Evolutionary conservation across 2,888 invertebrate genomes (phyloP).

Genomic region (Gymnocheta viridis): DNA sequence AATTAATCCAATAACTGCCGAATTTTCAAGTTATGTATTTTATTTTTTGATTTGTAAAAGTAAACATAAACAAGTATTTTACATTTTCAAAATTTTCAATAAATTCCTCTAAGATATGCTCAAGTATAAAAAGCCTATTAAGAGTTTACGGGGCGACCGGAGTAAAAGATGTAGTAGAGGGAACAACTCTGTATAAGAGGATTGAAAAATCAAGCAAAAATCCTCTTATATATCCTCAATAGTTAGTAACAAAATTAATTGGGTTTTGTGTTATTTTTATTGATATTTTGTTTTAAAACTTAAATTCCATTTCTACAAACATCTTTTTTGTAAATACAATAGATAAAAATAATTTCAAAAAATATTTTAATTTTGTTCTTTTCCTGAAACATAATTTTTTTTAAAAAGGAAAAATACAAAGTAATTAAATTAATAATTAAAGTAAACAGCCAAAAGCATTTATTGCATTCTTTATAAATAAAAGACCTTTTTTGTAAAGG

Average conservation of each 20-base stretch:
- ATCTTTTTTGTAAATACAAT: slow-evolving; percentile 56
- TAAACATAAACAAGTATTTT: no score
- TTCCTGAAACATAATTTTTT: slow-evolving; percentile 29
- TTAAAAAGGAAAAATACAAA: slow-evolving; percentile 5
- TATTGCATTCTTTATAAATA: slow-evolving; percentile 35
- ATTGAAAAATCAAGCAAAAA: background rate
- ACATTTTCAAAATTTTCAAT: no score
- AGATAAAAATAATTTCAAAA: slow-evolving; percentile 54
- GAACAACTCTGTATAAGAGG: no score
- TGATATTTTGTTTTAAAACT: slow-evolving; percentile 59
- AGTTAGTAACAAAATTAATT: background rate
- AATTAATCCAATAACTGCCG: no score
- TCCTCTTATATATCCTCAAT: no score
- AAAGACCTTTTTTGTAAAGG: slow-evolving; percentile 4
- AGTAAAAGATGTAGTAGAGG: no score
- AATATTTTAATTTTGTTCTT: slow-evolving; percentile 32
- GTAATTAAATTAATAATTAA: slow-evolving; percentile 42
- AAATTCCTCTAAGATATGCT: no score
- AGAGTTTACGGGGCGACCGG: no score
- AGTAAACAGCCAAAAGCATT: slow-evolving; percentile 56
- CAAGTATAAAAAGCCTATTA: no score
- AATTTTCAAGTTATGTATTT: no score
- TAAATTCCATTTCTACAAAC: slow-evolving; percentile 62
- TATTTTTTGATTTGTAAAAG: no score
- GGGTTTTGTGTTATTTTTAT: slow-evolving; percentile 22